Percentiles rank a stretch among this genome's conserved stretches.
Evolutionary conservation across 2,888 invertebrate species (phyloP).

Genomic region (Trypoxylon attenuatum): DNA sequence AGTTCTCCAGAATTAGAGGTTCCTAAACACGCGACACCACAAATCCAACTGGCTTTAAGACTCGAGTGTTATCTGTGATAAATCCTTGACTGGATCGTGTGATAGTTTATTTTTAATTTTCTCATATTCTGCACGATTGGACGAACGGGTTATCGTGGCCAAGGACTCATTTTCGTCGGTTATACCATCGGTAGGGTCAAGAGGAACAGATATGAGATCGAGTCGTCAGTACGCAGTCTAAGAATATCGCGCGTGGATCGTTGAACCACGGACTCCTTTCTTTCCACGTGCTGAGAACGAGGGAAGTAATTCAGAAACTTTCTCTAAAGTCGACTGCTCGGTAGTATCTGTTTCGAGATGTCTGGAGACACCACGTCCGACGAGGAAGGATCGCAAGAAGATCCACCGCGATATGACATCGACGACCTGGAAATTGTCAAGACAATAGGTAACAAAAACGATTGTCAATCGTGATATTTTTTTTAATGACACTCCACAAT

Average conservation of each 20-base stretch:
- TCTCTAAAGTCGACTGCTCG: constrained; percentile 33
- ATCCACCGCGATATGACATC: constrained; percentile 77
- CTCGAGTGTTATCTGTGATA: no score
- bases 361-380: constrained; percentile 61
- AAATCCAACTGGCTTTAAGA: no score
- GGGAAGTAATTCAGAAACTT: constrained; percentile 54
- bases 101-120: no score
- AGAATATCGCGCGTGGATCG: constrained; percentile 61
- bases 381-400: constrained; percentile 69
- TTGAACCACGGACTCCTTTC: constrained; percentile 59
- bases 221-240: constrained; percentile 40
- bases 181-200: constrained; percentile 22
- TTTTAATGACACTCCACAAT: no score
- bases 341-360: constrained; percentile 41
- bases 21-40: no score
- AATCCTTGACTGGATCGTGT: no score
- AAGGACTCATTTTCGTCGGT: no score
- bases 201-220: constrained; percentile 36
- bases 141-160: no score
- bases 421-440: constrained; percentile 91
- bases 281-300: constrained; percentile 55
- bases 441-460: constrained; percentile 84
- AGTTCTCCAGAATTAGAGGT: no score
- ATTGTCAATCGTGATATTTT: not conserved
- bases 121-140: no score